Conservation (phyloP, 2,797 vertebrate species). For the Cynodonichthys magdalenae region DNA sequence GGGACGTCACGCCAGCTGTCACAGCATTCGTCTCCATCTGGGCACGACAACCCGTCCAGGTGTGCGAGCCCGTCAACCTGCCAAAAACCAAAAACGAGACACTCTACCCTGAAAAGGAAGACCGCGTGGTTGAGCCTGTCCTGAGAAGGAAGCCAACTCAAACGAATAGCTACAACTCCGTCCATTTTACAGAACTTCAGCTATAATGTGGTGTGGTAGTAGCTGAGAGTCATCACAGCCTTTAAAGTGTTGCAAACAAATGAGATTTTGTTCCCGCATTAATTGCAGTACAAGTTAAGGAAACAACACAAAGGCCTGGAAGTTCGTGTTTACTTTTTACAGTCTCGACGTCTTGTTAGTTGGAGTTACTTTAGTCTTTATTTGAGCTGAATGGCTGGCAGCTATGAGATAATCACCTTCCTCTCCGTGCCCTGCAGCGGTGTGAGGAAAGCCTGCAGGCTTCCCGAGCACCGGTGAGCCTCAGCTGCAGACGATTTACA, state of each 20-base stretch:
- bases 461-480: constrained; percentile 59
- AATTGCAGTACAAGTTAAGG: constrained; percentile 42
- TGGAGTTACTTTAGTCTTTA: constrained; percentile 65
- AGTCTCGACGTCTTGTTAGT: constrained; percentile 57
- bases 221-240: too few relatives aligned
- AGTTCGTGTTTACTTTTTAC: constrained; percentile 53
- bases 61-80: constrained; percentile 73
- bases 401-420: constrained; percentile 85
- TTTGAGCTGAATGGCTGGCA: constrained; percentile 78
- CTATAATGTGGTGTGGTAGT: too few relatives aligned
- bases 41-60: constrained; percentile 68
- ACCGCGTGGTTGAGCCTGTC: constrained; percentile 31
- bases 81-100: constrained; percentile 54
- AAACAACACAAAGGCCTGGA: constrained; percentile 32
- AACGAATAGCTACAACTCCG: too few relatives aligned
- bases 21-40: constrained; percentile 73
- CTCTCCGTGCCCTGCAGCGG: constrained; percentile 73
- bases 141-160: constrained; percentile 31
- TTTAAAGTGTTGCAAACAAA: background rate
- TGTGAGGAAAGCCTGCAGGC: constrained; percentile 76
- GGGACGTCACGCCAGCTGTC: constrained; percentile 71
- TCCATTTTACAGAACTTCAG: too few relatives aligned
- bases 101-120: constrained; percentile 56
- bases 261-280: background rate
- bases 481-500: constrained; percentile 58